phyloP scores from a whole-genome alignment of 2,797 vertebrate genomes.

The Eulemur coronatus region DNA sequence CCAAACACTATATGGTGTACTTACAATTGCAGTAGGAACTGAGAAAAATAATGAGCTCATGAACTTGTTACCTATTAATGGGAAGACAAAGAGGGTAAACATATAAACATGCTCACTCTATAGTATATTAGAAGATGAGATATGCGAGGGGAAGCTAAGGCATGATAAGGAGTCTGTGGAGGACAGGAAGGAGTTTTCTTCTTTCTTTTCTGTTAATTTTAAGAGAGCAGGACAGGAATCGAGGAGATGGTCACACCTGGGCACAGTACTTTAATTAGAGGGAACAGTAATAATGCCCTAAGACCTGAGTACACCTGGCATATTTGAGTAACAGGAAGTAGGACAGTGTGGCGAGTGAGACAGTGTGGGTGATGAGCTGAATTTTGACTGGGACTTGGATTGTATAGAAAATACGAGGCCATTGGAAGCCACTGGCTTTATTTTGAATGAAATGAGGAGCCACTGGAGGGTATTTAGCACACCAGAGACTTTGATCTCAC shows the following conservation, averaged over 20 bases:
- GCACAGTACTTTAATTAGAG: not conserved
- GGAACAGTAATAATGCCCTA: not conserved
- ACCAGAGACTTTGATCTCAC: not conserved
- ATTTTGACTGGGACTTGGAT: not conserved
- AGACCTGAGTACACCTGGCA: accelerated
- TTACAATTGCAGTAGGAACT: not conserved
- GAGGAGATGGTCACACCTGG: not conserved
- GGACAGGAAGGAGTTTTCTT: not conserved
- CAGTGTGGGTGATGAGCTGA: not conserved
- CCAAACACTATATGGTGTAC: not conserved
- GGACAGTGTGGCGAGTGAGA: not conserved
- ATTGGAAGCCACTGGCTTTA: not conserved
- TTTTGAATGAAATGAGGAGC: not conserved
- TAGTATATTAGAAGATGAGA: not conserved
- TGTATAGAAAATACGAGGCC: not conserved
- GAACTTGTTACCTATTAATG: not conserved
- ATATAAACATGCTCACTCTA: not conserved
- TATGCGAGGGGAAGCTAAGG: not conserved
- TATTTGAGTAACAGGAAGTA: not conserved
- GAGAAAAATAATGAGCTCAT: not conserved
- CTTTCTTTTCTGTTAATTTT: not conserved
- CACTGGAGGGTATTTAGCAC: not conserved
- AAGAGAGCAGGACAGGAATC: not conserved
- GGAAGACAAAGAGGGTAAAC: not conserved
- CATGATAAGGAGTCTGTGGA: too few relatives aligned